A percentile compares a stretch with the other conserved stretches of the same genome.
These are phyloP conservation scores for Erebia aethiops DNA, from an alignment of 2,888 invertebrate genomes.

Conservation along the genomic window DNA sequence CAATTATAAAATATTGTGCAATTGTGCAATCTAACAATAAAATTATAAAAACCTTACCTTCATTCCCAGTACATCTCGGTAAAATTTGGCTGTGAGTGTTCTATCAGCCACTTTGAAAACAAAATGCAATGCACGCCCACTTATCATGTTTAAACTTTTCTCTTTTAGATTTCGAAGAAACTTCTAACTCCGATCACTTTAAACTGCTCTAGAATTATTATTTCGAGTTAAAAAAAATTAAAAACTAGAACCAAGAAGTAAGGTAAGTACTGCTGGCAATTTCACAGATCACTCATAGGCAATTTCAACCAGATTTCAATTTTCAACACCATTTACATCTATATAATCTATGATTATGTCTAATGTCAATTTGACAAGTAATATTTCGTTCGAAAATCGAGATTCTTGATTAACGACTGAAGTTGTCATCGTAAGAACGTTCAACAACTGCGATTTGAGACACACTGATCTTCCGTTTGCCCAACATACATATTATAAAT, in stretches of 20 bases:
- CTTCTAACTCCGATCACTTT: background rate
- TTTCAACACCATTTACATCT: no score
- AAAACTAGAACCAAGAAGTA: no score
- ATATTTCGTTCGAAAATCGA: background rate
- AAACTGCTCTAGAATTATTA: background rate
- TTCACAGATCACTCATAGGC: no score
- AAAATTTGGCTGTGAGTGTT: constrained; percentile 92
- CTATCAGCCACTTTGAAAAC: constrained; percentile 98
- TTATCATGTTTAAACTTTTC: constrained; percentile 65
- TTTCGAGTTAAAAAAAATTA: background rate
- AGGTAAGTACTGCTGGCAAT: no score
- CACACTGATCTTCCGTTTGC: background rate
- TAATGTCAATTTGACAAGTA: constrained; percentile 13
- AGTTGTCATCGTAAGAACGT: background rate
- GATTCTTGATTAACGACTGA: background rate
- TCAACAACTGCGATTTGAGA: background rate
- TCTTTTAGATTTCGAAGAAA: background rate
- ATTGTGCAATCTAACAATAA: constrained; percentile 3
- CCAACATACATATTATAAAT: background rate
- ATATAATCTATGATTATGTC: no score
- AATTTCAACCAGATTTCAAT: no score
- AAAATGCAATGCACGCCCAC: constrained; percentile 94
- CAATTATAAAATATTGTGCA: background rate
- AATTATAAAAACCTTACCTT: constrained; percentile 84
- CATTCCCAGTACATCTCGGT: constrained; percentile 96